These are phyloP conservation scores for Malacoraja senta DNA, from an alignment of 2,797 vertebrate genomes.

Conservation along the genomic window DNA sequence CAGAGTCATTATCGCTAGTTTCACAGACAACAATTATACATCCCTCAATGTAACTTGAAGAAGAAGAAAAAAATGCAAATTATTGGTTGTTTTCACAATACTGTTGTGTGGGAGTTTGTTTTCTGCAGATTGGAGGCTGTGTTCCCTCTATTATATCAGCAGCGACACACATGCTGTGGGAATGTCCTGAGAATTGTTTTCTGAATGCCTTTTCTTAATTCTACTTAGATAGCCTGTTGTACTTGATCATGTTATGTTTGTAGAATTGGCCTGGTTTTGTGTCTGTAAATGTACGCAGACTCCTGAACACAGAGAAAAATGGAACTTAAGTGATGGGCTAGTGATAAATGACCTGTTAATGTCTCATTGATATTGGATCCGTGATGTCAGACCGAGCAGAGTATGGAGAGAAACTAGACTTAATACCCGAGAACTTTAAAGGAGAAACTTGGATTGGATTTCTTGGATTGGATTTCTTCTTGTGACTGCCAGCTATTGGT, in stretches of 20 bases:
- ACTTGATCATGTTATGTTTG: not conserved
- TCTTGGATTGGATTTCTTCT: not conserved
- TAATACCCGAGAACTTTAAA: not conserved
- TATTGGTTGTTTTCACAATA: no score
- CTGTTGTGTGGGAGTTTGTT: no score
- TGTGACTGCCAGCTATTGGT: not conserved
- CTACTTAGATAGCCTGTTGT: not conserved
- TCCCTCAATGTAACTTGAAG: no score
- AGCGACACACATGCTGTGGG: no score
- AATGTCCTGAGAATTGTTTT: no score
- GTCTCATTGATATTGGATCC: not conserved
- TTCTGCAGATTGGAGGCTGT: no score
- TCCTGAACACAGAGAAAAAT: not conserved
- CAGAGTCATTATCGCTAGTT: no score
- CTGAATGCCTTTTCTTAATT: no score
- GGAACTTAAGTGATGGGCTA: not conserved
- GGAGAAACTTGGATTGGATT: not conserved
- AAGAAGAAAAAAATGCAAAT: no score
- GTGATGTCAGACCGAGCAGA: not conserved
- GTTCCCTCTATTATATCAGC: no score
- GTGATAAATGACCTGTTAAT: not conserved
- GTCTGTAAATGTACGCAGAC: not conserved
- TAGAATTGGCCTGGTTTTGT: not conserved
- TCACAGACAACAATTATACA: no score
- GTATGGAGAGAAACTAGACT: not conserved